Evolutionary conservation across 2,888 invertebrate species (phyloP).

Genomic region (Formica aserva): DNA sequence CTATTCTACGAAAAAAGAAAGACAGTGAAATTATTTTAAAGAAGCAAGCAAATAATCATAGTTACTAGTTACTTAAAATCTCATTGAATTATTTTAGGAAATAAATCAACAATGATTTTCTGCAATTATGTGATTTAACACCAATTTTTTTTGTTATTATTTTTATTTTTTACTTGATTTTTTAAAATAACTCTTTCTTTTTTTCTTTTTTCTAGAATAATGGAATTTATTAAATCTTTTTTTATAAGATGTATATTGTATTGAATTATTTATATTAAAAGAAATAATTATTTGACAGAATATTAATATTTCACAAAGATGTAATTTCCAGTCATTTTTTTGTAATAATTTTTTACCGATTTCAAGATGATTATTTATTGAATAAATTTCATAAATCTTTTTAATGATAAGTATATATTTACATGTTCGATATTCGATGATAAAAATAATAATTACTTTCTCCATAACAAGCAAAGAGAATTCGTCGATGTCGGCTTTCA

Average conservation of each 20-base stretch:
- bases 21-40: neutral
- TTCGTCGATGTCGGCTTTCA: neutral
- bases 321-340: slow-evolving; percentile 5
- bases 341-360: neutral
- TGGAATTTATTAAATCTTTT: neutral
- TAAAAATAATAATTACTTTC: slow-evolving; percentile 13
- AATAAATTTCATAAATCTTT: neutral
- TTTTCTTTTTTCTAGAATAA: neutral
- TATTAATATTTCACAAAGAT: neutral
- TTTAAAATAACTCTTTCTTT: neutral
- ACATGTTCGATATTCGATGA: neutral
- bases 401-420: neutral
- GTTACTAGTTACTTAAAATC: neutral
- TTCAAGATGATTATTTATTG: neutral
- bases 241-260: neutral
- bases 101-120: neutral
- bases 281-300: neutral
- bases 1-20: neutral
- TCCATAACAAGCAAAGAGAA: neutral
- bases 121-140: neutral
- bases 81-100: neutral
- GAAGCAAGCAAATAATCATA: neutral
- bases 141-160: neutral
- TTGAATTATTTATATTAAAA: neutral
- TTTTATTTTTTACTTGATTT: neutral